Evolutionary conservation across 2,113 vertebrate genomes (phyloP).

Genomic region (Brachyistius frenatus): DNA sequence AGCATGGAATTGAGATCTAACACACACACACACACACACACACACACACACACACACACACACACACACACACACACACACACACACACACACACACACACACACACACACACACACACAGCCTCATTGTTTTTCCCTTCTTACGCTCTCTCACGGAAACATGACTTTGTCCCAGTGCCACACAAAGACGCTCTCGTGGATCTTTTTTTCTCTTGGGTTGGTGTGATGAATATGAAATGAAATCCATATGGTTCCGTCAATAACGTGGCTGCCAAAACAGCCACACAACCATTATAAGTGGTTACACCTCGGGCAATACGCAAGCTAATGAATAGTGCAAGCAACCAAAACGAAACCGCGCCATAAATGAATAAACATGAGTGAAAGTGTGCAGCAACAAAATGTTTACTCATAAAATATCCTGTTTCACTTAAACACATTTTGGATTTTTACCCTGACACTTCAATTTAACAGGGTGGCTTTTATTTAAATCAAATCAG

Average conservation of each 20-base stretch:
- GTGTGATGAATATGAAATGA: constrained; percentile 72
- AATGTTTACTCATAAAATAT: constrained; percentile 71
- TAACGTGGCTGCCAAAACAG: constrained; percentile 59
- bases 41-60: constrained; percentile 19
- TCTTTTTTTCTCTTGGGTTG: constrained; percentile 18
- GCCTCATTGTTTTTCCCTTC: constrained; percentile 42
- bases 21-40: constrained; percentile 26
- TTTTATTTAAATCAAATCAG: constrained; percentile 74
- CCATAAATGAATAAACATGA: constrained; percentile 78
- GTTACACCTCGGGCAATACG: constrained; percentile 69
- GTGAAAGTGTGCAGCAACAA: constrained; percentile 53
- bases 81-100: constrained; percentile 18
- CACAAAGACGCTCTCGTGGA: constrained; percentile 32
- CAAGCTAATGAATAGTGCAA: constrained; percentile 78
- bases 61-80: constrained; percentile 30
- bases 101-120: constrained; percentile 25
- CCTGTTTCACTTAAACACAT: constrained; percentile 68
- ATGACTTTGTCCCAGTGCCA: constrained; percentile 30
- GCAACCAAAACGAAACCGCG: constrained; percentile 71
- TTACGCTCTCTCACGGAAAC: constrained; percentile 25
- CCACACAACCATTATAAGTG: constrained; percentile 62
- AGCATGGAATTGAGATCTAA: constrained; percentile 59
- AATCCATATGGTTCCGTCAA: constrained; percentile 73
- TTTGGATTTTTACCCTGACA: constrained; percentile 69
- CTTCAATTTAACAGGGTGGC: constrained; percentile 70